Evolutionary conservation across 2,113 vertebrate species (phyloP), one percentile per base, ranked within the genome.

Genomic region (Nyctereutes procyonoides): DNA sequence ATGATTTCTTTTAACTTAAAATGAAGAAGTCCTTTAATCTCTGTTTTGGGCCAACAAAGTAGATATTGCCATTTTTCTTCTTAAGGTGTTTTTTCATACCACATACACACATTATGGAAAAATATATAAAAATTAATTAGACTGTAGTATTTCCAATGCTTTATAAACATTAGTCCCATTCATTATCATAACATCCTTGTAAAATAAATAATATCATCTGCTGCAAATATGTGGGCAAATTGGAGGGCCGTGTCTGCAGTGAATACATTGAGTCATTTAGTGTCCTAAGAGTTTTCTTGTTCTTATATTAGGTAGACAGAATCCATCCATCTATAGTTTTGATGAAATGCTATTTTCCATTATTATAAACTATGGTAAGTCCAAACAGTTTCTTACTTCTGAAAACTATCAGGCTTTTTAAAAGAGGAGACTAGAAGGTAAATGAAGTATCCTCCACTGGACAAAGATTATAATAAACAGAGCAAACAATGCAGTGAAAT

Each of bases 11-110:
- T 65, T 63, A 86, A 63, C 35, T 90, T 94, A 82, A 88, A 35
- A 12, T 55, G 80, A 79, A 48, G 1, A 79, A 55, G 1, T 28
- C 67, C 10, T 82, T 92, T 63, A 51, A 95, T 93, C 24, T 76
- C 10, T 89, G 10, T 89, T 96, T 81, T 73, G 16, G 13, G 22
- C 5, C 48, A 97, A 73, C 48, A 97, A 85, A 84, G 4, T 71
- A 14, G 22, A 86, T 63, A 80, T 58, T 74, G 5, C n/a, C 20
- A 74, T 74, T 88, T 95, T 97, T 80, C 71, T 95, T 81, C 69
- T 58, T 30, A 87, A 92, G 55, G 15, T 60, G 38, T 93, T 97
- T 48, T 96, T 96, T 92, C 14, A 85, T 12, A 92, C 56, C 24
- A 65, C 58, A 74, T 51, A 84, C 24, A 93, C 28, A 87, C 15